phyloP scores from a whole-genome alignment of 2,888 invertebrate genomes.

The Melinaea marsaeus region DNA sequence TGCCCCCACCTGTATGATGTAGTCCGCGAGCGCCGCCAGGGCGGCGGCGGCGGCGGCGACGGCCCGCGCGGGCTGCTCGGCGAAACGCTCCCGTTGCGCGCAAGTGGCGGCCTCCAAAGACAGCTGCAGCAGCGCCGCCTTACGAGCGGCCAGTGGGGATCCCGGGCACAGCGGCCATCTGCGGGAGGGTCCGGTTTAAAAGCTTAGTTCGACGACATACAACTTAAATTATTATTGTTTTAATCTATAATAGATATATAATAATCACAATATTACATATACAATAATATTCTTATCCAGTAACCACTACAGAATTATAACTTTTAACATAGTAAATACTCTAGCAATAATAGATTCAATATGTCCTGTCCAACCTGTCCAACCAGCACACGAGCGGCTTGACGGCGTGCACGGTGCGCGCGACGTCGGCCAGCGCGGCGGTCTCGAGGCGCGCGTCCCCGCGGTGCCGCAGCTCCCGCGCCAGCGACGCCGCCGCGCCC shows the following conservation, averaged over 20 bases:
- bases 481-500: constrained; percentile 84
- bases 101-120: constrained; percentile 92
- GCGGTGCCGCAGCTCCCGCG: constrained; percentile 83
- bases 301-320: neutral
- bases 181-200: neutral
- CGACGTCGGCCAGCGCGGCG: constrained; percentile 90
- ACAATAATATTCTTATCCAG: too few relatives aligned
- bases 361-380: constrained; percentile 79
- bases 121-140: constrained; percentile 84
- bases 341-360: too few relatives aligned
- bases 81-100: constrained; percentile 94
- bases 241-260: too few relatives aligned
- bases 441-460: constrained; percentile 87
- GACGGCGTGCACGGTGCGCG: constrained; percentile 88
- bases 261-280: too few relatives aligned
- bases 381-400: constrained; percentile 95
- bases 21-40: constrained; percentile 88
- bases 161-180: constrained; percentile 41
- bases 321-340: too few relatives aligned
- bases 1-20: constrained; percentile 83
- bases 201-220: neutral
- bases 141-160: constrained; percentile 48
- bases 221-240: too few relatives aligned
- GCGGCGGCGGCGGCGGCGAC: constrained; percentile 85
- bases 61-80: constrained; percentile 89